These are phyloP conservation scores for Spondyliosoma cantharus DNA, from an alignment of 2,797 vertebrate species.

Conservation along the genomic window DNA sequence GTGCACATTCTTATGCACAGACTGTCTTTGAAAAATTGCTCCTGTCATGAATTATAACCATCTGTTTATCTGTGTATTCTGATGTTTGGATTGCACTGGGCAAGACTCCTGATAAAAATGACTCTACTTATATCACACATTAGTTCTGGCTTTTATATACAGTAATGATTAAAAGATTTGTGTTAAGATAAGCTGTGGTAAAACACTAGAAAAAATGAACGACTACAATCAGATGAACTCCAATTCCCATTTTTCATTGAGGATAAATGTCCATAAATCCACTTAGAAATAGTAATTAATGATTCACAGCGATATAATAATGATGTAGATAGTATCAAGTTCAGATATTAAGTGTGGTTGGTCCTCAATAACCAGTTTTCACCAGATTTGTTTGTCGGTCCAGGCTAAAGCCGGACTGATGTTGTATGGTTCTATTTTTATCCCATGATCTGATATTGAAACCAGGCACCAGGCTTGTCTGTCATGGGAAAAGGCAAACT, in stretches of 20 bases:
- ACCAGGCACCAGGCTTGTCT: too few species aligned
- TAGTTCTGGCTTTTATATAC: not conserved
- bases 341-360: not conserved
- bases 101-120: constrained; percentile 26
- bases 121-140: not conserved
- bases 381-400: not conserved
- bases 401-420: not conserved
- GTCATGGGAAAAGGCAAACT: not conserved
- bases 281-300: not conserved
- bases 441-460: not conserved
- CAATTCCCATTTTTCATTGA: not conserved
- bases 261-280: not conserved
- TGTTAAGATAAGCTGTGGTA: not conserved
- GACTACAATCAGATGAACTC: not conserved
- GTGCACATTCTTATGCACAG: constrained; percentile 33
- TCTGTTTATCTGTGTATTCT: constrained; percentile 53
- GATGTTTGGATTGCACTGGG: constrained; percentile 16
- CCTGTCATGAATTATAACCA: constrained; percentile 53
- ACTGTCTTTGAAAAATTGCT: constrained; percentile 43
- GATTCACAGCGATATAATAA: not conserved
- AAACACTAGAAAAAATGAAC: too few species aligned
- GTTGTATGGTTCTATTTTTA: not conserved
- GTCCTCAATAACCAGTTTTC: not conserved
- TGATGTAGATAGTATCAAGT: not conserved
- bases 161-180: not conserved